A percentile compares a stretch with the other conserved stretches of the same genome.
Evolutionary conservation across 2,113 vertebrate genomes (phyloP).

Genomic region (Pseudolaguvia tuberculata): DNA sequence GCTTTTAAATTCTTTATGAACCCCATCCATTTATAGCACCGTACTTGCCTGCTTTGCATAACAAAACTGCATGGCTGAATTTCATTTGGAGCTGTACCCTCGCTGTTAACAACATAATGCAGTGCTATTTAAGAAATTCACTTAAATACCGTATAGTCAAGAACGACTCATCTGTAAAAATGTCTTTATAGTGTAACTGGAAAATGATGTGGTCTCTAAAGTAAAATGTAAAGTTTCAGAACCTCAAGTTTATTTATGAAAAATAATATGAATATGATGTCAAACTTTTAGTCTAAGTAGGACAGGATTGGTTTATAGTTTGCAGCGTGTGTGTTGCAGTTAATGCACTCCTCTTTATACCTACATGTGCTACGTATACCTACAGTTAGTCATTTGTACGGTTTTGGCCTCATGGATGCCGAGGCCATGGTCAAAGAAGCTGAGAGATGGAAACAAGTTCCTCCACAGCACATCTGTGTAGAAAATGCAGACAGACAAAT

Average conservation of each 20-base stretch:
- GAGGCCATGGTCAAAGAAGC: conserved; percentile 99
- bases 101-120: too few species aligned
- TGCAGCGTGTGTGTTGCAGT: neutral
- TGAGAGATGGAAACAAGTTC: conserved; percentile 91
- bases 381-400: conserved; percentile 81
- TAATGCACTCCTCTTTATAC: conserved; percentile 5
- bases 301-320: neutral
- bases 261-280: neutral
- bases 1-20: conserved; percentile 12
- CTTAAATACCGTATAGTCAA: neutral
- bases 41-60: conserved; percentile 2
- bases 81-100: neutral
- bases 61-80: neutral
- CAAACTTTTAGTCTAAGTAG: neutral
- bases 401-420: conserved; percentile 97
- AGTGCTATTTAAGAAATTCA: neutral
- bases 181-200: neutral
- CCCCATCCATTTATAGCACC: neutral
- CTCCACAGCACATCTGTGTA: conserved; percentile 89
- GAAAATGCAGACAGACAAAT: conserved; percentile 94
- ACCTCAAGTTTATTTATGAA: neutral
- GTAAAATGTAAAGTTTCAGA: too few species aligned
- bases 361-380: conserved; percentile 38
- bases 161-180: neutral
- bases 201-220: neutral